phyloP scores from a whole-genome alignment of 2,113 vertebrate genomes.

The Macrotus californicus region DNA sequence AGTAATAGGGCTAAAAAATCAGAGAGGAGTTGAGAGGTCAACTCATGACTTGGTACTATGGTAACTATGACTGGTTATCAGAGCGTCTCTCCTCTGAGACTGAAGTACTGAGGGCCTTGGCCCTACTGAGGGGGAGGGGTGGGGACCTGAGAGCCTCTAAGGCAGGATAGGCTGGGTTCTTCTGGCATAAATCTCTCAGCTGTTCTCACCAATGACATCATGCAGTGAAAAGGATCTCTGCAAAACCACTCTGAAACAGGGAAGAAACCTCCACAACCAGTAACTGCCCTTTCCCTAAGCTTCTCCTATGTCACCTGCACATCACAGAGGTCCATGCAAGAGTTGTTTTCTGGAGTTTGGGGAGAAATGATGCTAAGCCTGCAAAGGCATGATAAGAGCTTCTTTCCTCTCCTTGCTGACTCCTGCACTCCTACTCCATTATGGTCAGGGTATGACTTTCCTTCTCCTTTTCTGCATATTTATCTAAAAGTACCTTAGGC shows the following conservation, averaged over 20 bases:
- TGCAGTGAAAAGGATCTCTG: background rate
- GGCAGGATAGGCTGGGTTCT: background rate
- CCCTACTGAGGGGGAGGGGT: background rate
- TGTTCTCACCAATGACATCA: background rate
- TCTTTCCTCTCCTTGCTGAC: background rate
- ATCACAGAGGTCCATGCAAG: background rate
- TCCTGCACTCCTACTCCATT: background rate
- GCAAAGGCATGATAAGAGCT: too few relatives aligned
- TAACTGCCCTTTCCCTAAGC: background rate
- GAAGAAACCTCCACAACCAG: background rate
- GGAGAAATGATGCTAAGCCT: background rate
- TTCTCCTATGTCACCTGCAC: background rate
- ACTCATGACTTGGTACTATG: background rate
- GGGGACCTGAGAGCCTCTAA: background rate
- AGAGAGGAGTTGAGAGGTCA: accelerated
- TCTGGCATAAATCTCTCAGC: too few relatives aligned
- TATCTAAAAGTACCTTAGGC: background rate
- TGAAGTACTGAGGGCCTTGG: background rate
- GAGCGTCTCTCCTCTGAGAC: background rate
- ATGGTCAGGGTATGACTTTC: background rate
- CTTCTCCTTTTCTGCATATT: background rate
- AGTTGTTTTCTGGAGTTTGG: background rate
- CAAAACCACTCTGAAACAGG: background rate
- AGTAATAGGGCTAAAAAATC: background rate
- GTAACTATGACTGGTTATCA: too few relatives aligned